Evolutionary conservation across 2,888 invertebrate genomes (phyloP).

Genomic region (Drosophila putrida): DNA sequence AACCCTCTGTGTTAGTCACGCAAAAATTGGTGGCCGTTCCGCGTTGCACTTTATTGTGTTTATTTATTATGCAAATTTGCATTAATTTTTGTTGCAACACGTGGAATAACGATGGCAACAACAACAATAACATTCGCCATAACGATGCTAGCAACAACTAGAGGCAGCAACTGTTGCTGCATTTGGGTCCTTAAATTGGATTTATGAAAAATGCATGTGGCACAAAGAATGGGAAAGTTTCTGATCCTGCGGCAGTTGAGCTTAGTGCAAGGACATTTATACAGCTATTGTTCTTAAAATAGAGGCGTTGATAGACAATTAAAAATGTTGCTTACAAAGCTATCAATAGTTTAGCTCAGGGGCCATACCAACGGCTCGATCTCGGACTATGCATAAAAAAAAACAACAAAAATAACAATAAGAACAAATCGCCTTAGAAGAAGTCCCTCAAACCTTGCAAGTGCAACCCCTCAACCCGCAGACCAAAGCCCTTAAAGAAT

Average conservation of each 20-base stretch:
- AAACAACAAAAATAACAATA: not conserved
- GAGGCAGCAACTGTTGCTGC: slow-evolving; percentile 38
- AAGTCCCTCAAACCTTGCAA: slow-evolving; percentile 12
- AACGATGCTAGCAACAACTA: slow-evolving; percentile 3
- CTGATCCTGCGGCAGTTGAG: slow-evolving; percentile 32
- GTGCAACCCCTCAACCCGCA: not conserved
- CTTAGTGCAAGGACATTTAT: slow-evolving; percentile 64
- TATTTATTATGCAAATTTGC: slow-evolving; percentile 79
- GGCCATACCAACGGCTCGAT: not conserved
- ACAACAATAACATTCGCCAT: slow-evolving; percentile 25
- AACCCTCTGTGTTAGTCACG: slow-evolving; percentile 64
- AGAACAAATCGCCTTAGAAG: slow-evolving; percentile 28
- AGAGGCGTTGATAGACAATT: slow-evolving; percentile 73
- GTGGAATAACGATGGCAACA: slow-evolving; percentile 41
- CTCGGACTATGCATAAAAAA: slow-evolving; percentile 2
- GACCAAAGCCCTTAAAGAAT: not conserved
- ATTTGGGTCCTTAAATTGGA: slow-evolving; percentile 59
- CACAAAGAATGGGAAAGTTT: slow-evolving; percentile 26
- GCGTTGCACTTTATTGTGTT: slow-evolving; percentile 63
- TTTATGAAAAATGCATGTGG: slow-evolving; percentile 61
- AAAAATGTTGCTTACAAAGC: slow-evolving; percentile 69
- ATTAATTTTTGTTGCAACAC: slow-evolving; percentile 76
- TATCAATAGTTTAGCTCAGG: slow-evolving; percentile 64
- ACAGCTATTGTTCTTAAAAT: slow-evolving; percentile 67
- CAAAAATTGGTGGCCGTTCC: slow-evolving; percentile 50